Percentiles rank a stretch among this genome's conserved stretches.
Conservation (phyloP, 2,888 invertebrate species). For the Hirtodrosophila trivittata region DNA sequence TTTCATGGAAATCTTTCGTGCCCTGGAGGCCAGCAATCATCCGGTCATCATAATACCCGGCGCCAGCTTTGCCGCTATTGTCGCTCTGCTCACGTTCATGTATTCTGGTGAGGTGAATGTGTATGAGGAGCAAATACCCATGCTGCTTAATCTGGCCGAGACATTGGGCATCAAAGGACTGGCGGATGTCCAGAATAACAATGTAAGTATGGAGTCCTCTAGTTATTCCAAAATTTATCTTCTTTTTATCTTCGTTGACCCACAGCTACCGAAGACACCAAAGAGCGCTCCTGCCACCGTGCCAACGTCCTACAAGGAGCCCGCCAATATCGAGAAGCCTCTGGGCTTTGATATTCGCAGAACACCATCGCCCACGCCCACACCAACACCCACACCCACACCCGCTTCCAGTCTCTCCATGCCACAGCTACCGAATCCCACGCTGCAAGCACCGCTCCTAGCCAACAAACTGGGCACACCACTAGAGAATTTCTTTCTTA, state of each 20-base stretch:
- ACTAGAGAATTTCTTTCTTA: constrained; percentile 83
- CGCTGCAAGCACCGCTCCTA: constrained; percentile 60
- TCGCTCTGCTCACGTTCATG: constrained; percentile 92
- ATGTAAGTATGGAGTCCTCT: constrained; percentile 85
- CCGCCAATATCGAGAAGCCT: constrained; percentile 44
- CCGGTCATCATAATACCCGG: constrained; percentile 84
- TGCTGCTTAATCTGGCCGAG: constrained; percentile 90
- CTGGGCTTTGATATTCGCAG: constrained; percentile 49
- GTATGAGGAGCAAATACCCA: constrained; percentile 90
- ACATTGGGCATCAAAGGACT: constrained; percentile 92
- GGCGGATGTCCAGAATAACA: constrained; percentile 88
- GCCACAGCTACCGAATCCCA: constrained; percentile 57
- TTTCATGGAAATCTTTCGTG: constrained; percentile 92
- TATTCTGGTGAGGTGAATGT: constrained; percentile 95
- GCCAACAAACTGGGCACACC: constrained; percentile 79
- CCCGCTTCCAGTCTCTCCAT: constrained; percentile 43
- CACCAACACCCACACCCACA: constrained; percentile 54
- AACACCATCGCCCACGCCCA: constrained; percentile 62
- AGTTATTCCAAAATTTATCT: background rate
- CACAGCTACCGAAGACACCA: constrained; percentile 75
- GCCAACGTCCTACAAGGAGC: constrained; percentile 46
- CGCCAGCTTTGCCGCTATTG: constrained; percentile 83
- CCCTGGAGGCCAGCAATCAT: constrained; percentile 82
- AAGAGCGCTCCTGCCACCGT: constrained; percentile 46
- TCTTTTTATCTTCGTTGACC: background rate